Percentiles rank a stretch among this genome's conserved stretches.
Evolutionary conservation across 2,888 invertebrate genomes (phyloP).

Genomic region (Acronicta psi): DNA sequence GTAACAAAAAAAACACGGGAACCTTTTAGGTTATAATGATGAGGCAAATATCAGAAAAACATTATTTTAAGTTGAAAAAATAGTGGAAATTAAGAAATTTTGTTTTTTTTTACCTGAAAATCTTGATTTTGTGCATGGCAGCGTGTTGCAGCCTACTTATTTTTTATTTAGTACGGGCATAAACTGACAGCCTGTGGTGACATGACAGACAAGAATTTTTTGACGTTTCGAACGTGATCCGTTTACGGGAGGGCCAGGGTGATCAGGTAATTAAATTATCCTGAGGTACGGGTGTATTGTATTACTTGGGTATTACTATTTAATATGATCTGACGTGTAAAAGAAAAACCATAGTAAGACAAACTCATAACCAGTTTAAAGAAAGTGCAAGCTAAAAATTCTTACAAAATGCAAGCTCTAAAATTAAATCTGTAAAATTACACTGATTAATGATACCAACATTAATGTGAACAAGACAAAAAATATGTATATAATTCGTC

Average conservation of each 20-base stretch:
- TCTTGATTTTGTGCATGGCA: conserved; percentile 88
- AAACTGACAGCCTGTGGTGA: conserved; percentile 82
- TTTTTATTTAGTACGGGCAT: conserved; percentile 83
- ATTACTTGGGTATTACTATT: too few relatives aligned
- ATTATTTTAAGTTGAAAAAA: conserved; percentile 11
- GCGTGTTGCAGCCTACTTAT: conserved; percentile 78
- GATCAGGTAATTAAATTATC: conserved; percentile 28
- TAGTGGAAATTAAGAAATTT: conserved; percentile 14
- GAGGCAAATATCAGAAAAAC: conserved; percentile 60
- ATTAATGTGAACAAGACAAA: too few relatives aligned
- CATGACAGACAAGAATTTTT: conserved; percentile 76
- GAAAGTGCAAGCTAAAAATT: too few relatives aligned
- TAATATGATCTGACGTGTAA: too few relatives aligned
- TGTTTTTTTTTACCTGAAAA: conserved; percentile 73
- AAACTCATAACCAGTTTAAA: too few relatives aligned
- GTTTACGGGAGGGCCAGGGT: conserved; percentile 22
- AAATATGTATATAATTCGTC: too few relatives aligned
- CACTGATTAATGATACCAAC: too few relatives aligned
- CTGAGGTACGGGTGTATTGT: conserved; percentile 1
- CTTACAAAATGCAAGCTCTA: too few relatives aligned
- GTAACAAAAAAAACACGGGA: conserved; percentile 48
- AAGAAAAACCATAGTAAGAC: too few relatives aligned
- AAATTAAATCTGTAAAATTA: too few relatives aligned
- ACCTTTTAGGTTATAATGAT: conserved; percentile 79
- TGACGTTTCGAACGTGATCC: conserved; percentile 59